Conservation (phyloP, 2,888 invertebrate species). For the Phortica okadai region DNA sequence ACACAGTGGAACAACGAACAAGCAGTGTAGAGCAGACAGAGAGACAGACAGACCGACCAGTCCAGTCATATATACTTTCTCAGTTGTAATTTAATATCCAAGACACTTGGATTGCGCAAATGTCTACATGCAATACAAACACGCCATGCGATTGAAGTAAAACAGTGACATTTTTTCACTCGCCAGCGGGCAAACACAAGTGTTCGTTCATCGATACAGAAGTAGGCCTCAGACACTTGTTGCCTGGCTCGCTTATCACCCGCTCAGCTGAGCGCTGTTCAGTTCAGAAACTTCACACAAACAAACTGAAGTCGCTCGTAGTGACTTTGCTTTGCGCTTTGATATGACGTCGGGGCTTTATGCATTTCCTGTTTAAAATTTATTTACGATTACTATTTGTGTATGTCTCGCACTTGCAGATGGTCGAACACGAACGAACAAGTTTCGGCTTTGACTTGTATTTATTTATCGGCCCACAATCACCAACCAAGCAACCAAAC, state of each 20-base stretch:
- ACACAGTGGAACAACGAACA: background rate
- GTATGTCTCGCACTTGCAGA: conserved; percentile 2
- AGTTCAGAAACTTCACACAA: background rate
- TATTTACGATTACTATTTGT: conserved; percentile 16
- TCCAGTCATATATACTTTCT: background rate
- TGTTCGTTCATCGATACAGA: conserved; percentile 55
- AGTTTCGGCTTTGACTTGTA: conserved; percentile 21
- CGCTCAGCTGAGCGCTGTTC: conserved; percentile 25
- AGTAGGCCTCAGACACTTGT: conserved; percentile 28
- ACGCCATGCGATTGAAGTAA: conserved; percentile 44
- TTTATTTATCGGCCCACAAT: conserved; percentile 48
- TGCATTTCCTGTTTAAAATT: conserved; percentile 58
- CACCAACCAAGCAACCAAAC: background rate
- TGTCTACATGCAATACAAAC: conserved; percentile 5
- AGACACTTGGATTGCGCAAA: conserved; percentile 17
- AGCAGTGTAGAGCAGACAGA: background rate
- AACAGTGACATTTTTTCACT: conserved; percentile 47
- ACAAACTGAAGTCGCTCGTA: background rate
- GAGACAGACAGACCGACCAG: background rate
- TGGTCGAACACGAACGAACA: conserved; percentile 7
- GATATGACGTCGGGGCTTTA: conserved; percentile 45
- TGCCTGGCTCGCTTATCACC: conserved; percentile 44
- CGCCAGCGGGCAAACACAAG: conserved; percentile 46
- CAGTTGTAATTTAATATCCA: conserved; percentile 34
- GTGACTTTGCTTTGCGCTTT: conserved; percentile 12